A percentile compares a stretch with the other conserved stretches of the same genome.
Evolutionary conservation across 1,140 invertebrate species (phyloP).

Genomic region (Mactra quadrangularis): DNA sequence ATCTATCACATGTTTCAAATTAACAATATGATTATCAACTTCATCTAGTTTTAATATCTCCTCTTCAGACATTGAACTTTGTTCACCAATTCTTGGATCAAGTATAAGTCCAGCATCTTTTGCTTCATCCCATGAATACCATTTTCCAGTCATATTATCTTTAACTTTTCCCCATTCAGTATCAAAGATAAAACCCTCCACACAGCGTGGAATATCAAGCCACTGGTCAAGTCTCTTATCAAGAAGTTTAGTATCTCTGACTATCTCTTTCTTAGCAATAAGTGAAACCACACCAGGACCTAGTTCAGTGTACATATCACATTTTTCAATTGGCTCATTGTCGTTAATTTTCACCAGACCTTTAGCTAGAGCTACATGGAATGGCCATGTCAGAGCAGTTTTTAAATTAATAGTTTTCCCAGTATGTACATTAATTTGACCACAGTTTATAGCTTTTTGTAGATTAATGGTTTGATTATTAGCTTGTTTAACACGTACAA

Average conservation of each 20-base stretch:
- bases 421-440: constrained; percentile 88
- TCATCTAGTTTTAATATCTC: constrained; percentile 22
- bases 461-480: constrained; percentile 85
- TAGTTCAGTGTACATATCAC: constrained; percentile 67
- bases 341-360: constrained; percentile 66
- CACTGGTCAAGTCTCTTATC: constrained; percentile 67
- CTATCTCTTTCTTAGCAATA: constrained; percentile 60
- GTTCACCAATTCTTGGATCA: constrained; percentile 59
- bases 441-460: constrained; percentile 73
- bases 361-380: constrained; percentile 72
- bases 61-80: constrained; percentile 27
- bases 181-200: constrained; percentile 65
- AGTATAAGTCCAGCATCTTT: constrained; percentile 69
- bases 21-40: constrained; percentile 60
- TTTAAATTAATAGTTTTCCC: constrained; percentile 89
- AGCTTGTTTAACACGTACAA: constrained; percentile 88
- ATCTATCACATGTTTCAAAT: constrained; percentile 65
- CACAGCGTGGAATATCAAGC: constrained; percentile 63
- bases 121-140: constrained; percentile 77
- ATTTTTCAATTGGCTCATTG: constrained; percentile 58
- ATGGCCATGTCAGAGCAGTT: constrained; percentile 81
- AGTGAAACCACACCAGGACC: constrained; percentile 66
- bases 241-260: constrained; percentile 57
- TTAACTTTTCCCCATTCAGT: constrained; percentile 71
- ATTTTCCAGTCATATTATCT: constrained; percentile 75